Evolutionary conservation across 2,113 vertebrate species (phyloP), one percentile per base, ranked within the genome.

Genomic region (Nothobranchius kuhntae): DNA sequence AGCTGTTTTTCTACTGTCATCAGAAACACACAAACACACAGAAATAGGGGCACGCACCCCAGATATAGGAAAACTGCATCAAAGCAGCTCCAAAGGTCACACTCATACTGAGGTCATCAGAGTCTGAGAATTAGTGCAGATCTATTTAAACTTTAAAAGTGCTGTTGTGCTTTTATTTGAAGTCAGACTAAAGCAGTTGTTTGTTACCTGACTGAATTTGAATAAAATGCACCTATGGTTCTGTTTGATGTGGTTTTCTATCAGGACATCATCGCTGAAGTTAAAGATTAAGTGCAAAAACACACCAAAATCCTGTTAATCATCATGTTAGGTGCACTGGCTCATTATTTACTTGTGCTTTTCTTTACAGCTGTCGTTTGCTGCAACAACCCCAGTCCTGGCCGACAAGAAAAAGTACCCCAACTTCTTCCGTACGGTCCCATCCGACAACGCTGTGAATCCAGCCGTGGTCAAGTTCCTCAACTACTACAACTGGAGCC

Each of bases 381-480:
- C 97, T 13, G 98, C 98, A 46, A 99, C 98, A 69, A 99, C 98
- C 0, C 98, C 98, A 21, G 98, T 99, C 21, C 53, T 99, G 87
- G 97, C 96, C 3, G 98, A 99, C 91, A 98, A 96, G 93, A 99
- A 99, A 90, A 99, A 99, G 79, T 99, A 97, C 73, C 96, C 96
- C 51, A 98, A 98, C 87, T 99, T 99, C 94, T 99, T 99, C 91
- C 95, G 98, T 87, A 99, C 98, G 0, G 98, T 99, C 73, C 98
- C 98, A 0, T 99, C 98, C 11, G 98, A 99, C 90, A 99, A 98
- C 5, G 97, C 98, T 0, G 98, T 99, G 82, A 99, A 99, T 75
- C 98, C 98, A 1, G 98, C 98, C 48, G 96, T 99, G 72, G 92
- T 99, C 68, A 98, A 98, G 89, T 92, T 99, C 75, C 95, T 99